These are phyloP conservation scores for Oreamnos americanus DNA, from an alignment of 2,113 vertebrate genomes.

Conservation along the genomic window DNA sequence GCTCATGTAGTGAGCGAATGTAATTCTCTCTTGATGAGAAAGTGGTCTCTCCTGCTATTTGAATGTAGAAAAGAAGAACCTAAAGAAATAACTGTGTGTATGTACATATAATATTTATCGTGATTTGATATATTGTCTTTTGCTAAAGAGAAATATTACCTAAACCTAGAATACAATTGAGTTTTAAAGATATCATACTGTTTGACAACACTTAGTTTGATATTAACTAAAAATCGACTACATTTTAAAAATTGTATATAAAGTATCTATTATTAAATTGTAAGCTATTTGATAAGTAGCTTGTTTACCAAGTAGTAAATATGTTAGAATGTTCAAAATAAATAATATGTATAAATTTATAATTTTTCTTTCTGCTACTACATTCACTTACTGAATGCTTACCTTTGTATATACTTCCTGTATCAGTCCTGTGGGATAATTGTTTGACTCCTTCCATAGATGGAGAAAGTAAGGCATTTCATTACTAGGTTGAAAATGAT, in stretches of 20 bases:
- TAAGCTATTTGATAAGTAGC: not conserved
- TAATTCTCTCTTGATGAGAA: not conserved
- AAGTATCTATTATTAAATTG: not conserved
- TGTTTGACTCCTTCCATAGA: not conserved
- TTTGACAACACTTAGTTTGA: not conserved
- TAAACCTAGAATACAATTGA: constrained; percentile 17
- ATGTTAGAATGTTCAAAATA: not conserved
- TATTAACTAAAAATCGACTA: not conserved
- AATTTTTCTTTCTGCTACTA: not conserved
- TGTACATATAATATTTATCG: not conserved
- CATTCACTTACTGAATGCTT: not conserved
- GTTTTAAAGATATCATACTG: not conserved
- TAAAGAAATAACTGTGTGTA: not conserved
- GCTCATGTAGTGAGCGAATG: not conserved
- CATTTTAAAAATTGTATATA: not conserved
- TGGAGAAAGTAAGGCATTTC: not conserved
- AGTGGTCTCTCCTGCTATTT: not conserved
- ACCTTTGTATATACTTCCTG: not conserved
- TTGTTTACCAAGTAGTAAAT: not conserved
- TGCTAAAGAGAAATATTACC: not conserved
- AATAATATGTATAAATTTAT: not conserved
- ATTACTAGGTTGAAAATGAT: not conserved
- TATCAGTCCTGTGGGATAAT: not conserved
- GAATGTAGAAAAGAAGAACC: not conserved
- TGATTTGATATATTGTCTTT: not conserved